A percentile compares a stretch with the other conserved stretches of the same genome.
Evolutionary conservation across 1,140 invertebrate genomes (phyloP).

Genomic region (Neotoxoptera formosana): DNA sequence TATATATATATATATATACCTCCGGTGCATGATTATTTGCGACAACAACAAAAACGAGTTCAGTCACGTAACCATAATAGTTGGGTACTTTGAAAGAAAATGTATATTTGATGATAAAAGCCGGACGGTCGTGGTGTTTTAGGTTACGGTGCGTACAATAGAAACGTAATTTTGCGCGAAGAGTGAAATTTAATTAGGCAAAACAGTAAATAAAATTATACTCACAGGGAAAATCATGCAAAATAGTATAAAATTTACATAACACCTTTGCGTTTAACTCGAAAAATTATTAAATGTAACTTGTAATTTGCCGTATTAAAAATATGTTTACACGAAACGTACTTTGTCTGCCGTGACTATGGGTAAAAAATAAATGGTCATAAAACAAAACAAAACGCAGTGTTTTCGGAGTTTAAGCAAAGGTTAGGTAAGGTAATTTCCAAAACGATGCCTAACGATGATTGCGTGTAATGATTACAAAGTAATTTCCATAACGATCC

Average conservation of each 20-base stretch:
- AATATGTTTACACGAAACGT: not conserved
- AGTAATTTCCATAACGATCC: too few species aligned
- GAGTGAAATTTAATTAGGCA: conserved; percentile 32
- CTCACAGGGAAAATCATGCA: not conserved
- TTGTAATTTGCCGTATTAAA: not conserved
- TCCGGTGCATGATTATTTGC: not conserved
- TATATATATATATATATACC: not conserved
- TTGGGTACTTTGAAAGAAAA: conserved; percentile 5
- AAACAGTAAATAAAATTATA: conserved; percentile 21
- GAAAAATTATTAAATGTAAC: conserved; percentile 11
- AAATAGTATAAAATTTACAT: conserved; percentile 10
- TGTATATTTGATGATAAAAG: conserved; percentile 14
- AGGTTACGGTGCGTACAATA: not conserved
- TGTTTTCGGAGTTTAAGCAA: not conserved
- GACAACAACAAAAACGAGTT: conserved; percentile 8
- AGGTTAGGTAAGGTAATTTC: not conserved
- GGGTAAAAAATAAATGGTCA: not conserved
- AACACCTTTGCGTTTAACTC: not conserved
- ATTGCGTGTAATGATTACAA: too few species aligned
- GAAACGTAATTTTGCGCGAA: not conserved
- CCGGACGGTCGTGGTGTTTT: not conserved
- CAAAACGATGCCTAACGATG: not conserved
- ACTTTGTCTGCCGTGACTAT: not conserved
- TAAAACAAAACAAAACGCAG: not conserved
- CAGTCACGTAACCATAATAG: conserved; percentile 3